Evolutionary conservation across 2,113 vertebrate genomes (phyloP).

Genomic region (Polyodon spathula): DNA sequence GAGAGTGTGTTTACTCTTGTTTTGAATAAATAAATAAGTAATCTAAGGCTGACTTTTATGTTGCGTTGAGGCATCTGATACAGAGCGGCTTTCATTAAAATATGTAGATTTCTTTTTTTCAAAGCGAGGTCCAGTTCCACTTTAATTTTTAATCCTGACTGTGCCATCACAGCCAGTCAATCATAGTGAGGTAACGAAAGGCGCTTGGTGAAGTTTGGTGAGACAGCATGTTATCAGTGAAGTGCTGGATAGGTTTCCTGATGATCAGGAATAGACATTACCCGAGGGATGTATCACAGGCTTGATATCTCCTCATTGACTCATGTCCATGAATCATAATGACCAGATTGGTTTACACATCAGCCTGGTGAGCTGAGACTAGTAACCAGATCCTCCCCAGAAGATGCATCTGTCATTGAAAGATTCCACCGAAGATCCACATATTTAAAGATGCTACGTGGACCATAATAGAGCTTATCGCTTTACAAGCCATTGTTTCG

Average conservation of each 20-base stretch:
- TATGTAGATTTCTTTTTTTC: constrained; percentile 1
- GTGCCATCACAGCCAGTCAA: constrained; percentile 5
- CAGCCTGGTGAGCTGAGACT: constrained; percentile 10
- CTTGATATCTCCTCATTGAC: constrained; percentile 21
- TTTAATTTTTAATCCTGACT: constrained; percentile 10
- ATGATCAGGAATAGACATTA: constrained; percentile 19
- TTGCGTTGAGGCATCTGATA: neutral
- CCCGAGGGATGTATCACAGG: constrained; percentile 7
- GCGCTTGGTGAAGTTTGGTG: constrained; percentile 6
- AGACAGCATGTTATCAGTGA: constrained; percentile 8
- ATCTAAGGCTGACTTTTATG: too few species aligned
- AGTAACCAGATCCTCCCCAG: constrained; percentile 13
- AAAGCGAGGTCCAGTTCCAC: neutral
- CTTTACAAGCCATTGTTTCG: too few species aligned
- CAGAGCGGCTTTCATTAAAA: neutral
- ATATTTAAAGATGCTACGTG: too few species aligned
- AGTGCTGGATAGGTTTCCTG: constrained; percentile 14
- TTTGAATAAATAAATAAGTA: too few species aligned
- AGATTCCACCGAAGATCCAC: constrained; percentile 5
- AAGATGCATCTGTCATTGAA: constrained; percentile 10
- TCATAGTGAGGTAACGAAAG: constrained; percentile 13
- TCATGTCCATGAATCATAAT: constrained; percentile 23
- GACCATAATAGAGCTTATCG: too few species aligned
- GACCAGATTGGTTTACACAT: constrained; percentile 22
- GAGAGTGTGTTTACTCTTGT: too few species aligned